Evolutionary conservation across 2,113 vertebrate genomes (phyloP), one percentile per base, ranked within the genome.

Genomic region (Cygnus buccinator): DNA sequence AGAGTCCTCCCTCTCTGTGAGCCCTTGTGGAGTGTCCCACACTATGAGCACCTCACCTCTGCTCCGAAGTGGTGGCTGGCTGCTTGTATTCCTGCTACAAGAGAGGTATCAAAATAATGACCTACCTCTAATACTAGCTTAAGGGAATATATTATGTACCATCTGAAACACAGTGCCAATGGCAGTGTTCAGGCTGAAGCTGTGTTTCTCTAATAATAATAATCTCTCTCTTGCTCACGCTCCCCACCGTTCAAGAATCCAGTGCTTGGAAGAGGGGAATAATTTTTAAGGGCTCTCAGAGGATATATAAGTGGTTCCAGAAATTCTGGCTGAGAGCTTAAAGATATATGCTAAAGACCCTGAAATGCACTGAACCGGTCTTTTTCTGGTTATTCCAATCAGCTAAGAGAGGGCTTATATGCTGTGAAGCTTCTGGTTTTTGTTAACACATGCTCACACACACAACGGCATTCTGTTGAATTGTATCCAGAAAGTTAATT

Each of bases 401-500:
- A 92, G 29, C 76, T 81, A 68, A 48, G 52, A 81, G 39, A 70
- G 23, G 63, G 29, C 7, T 93, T 79, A 31, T 41, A 33, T 0
- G 0, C 54, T 89, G 55, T 50, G 44, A 91, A 96, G 72, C 73
- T 87, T 92, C 84, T 79, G 61, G 84, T 94, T 90, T 90, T 82
- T 91, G 43, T 76, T 95, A 94, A 76, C 59, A 87, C 84, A 79
- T 84, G 84, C 86, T 87, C 90, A 82, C 33, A 57, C 16, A 78
- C 11, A 73, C n/a, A 31, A 39, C 79, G 50, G n/a, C 77, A 82
- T 93, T 82, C 43, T 70, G 41, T 84, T 94, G 84, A 96, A 89
- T 29, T 62, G 54, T 82, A 92, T 89, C 86, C 81, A 95, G 81
- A 91, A 89, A 89, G 84, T 55, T 94, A 96, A 94, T 97, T 95